phyloP scores from a whole-genome alignment of 2,113 vertebrate genomes.

The Capra hircus region DNA sequence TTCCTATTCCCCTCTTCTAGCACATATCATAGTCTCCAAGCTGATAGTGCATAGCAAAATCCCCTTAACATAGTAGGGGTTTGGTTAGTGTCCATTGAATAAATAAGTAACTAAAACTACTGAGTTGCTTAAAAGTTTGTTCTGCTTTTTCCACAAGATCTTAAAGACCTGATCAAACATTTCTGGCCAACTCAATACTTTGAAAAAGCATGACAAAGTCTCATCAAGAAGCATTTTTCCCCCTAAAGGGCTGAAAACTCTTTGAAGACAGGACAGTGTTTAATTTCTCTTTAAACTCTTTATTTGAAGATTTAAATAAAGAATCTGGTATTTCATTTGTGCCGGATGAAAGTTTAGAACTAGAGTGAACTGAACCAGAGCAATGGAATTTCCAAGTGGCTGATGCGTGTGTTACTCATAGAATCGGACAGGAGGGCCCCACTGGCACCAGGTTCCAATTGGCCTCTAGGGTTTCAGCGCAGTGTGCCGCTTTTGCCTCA shows the following conservation, averaged over 20 bases:
- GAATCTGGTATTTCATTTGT: not conserved
- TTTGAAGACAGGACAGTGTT: not conserved
- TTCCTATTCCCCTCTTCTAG: not conserved
- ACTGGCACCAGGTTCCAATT: not conserved
- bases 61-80: not conserved
- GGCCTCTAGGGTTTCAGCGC: not conserved
- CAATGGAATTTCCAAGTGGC: not conserved
- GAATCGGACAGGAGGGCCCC: not conserved
- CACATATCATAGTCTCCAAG: fast-evolving
- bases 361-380: not conserved
- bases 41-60: not conserved
- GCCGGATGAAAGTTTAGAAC: not conserved
- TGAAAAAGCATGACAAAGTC: not conserved
- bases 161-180: not conserved
- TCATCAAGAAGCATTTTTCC: not conserved
- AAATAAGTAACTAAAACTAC: not conserved
- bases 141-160: not conserved
- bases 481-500: fast-evolving
- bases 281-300: not conserved
- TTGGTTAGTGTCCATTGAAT: not conserved
- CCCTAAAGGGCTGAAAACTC: not conserved
- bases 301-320: not conserved
- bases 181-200: not conserved
- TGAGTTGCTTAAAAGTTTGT: not conserved
- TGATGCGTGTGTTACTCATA: fast-evolving